Conservation (phyloP, 64 coral and sea anemone species). For the Platygyra sinensis region DNA sequence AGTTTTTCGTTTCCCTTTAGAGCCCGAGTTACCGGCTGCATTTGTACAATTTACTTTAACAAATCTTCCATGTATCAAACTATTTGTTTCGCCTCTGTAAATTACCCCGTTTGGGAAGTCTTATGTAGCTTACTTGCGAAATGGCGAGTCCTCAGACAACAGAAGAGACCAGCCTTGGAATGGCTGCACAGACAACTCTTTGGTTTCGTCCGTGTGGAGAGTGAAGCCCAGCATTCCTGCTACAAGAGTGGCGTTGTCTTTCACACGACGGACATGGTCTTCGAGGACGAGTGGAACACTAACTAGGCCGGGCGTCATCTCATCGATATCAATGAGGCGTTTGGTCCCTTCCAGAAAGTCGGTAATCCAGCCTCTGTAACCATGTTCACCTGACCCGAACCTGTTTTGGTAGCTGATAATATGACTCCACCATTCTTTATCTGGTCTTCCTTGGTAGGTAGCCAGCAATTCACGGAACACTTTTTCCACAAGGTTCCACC, state of each 20-base stretch:
- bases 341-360: conserved; percentile 25
- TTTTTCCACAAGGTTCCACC: conserved; percentile 31
- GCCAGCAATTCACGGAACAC: conserved; percentile 43
- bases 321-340: neutral
- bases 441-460: conserved; percentile 45
- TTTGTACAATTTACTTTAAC: too few relatives aligned
- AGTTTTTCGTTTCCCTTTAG: too few relatives aligned
- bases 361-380: conserved; percentile 48
- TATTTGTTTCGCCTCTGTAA: too few relatives aligned
- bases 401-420: conserved; percentile 24
- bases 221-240: conserved; percentile 70
- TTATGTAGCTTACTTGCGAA: too few relatives aligned
- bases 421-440: conserved; percentile 66
- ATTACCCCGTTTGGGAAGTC: too few relatives aligned
- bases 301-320: conserved; percentile 14
- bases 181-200: conserved; percentile 47
- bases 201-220: neutral
- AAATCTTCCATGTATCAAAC: too few relatives aligned
- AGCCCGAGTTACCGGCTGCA: too few relatives aligned
- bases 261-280: neutral
- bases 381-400: neutral
- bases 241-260: conserved; percentile 50
- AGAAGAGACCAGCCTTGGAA: conserved; percentile 73
- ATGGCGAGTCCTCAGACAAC: conserved; percentile 56
- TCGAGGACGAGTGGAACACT: conserved; percentile 40